Conservation (phyloP, 2,797 vertebrate genomes). For the Phoebastria nigripes region DNA sequence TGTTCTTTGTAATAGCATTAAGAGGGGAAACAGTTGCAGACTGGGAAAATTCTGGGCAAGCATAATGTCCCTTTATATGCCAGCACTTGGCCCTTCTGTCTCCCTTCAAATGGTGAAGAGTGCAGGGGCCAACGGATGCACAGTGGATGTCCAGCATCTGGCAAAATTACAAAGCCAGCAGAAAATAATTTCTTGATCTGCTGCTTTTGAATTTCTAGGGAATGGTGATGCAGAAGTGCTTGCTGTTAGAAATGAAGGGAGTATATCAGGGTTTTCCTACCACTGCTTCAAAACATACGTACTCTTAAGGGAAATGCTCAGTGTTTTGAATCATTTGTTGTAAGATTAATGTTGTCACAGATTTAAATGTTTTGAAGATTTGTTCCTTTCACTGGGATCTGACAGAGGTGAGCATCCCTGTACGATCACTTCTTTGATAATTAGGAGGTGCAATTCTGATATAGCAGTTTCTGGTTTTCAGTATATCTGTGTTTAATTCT, state of each 20-base stretch:
- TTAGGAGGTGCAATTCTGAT: neutral
- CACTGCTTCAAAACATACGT: neutral
- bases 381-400: neutral
- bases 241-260: neutral
- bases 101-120: neutral
- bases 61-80: neutral
- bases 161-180: neutral
- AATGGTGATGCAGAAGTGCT: neutral
- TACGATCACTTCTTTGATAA: neutral
- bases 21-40: neutral
- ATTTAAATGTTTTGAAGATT: neutral
- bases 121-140: neutral
- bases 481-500: neutral
- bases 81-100: neutral
- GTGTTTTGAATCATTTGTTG: neutral
- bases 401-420: neutral
- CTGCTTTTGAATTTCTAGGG: neutral
- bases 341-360: neutral
- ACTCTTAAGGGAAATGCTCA: neutral
- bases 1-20: neutral
- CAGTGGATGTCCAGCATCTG: neutral
- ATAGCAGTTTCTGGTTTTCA: neutral
- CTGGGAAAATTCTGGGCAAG: conserved; percentile 16
- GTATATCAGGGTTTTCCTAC: neutral
- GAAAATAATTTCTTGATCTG: neutral